Percentiles rank a stretch among this genome's conserved stretches.
phyloP scores from a whole-genome alignment of 2,797 vertebrate genomes.

The Cuniculus paca region DNA sequence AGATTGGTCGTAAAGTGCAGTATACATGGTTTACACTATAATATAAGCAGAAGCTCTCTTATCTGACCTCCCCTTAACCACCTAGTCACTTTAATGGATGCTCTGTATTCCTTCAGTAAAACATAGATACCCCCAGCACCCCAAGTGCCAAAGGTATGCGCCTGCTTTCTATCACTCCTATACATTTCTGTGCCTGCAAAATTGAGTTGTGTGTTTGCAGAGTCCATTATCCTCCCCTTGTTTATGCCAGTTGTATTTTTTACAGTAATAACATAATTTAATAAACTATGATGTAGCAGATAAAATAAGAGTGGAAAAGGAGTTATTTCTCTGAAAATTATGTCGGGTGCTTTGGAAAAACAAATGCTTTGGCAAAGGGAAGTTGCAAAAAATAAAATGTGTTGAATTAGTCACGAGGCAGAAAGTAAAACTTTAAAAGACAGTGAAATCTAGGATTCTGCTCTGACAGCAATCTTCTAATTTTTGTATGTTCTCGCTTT shows the following conservation, averaged over 20 bases:
- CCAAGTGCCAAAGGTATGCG: accelerated
- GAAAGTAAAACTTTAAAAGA: neutral
- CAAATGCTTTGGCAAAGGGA: neutral
- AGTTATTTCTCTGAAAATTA: slow-evolving; percentile 19
- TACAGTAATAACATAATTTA: slow-evolving; percentile 48
- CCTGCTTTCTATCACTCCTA: neutral
- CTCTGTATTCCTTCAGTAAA: neutral
- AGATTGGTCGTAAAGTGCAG: neutral
- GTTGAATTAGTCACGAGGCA: neutral
- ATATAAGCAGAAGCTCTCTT: neutral
- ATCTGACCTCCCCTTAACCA: neutral
- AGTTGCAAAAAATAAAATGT: neutral
- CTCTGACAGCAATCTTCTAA: neutral
- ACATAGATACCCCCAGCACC: accelerated
- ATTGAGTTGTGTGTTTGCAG: neutral
- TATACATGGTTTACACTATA: neutral
- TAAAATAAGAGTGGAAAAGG: neutral
- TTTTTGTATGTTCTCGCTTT: neutral
- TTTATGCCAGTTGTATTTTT: slow-evolving; percentile 38
- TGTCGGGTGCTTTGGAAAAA: neutral
- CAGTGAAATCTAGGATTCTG: neutral
- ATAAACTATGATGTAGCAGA: slow-evolving; percentile 19
- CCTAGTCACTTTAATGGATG: neutral
- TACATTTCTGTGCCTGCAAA: neutral
- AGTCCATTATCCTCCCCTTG: neutral